Base-by-base conservation (phyloP, 2,888 invertebrate genomes). In the Acronicta aceris region DNA sequence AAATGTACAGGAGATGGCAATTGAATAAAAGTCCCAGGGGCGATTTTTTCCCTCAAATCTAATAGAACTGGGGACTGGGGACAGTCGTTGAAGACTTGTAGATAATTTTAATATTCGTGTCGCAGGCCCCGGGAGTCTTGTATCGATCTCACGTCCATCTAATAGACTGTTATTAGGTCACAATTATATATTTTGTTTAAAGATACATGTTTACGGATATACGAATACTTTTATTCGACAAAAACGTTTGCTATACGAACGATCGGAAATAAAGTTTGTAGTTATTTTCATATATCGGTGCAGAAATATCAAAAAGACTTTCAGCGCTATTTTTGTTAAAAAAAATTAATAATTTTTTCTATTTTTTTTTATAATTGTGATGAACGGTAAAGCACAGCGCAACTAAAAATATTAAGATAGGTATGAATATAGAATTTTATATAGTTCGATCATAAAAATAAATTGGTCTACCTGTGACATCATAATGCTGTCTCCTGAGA, bases 31-130 rank as follows among this genome's bases (percentile, higher is more conserved):
- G 80, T 93, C 94, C 90, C 93, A 55, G 54, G 94, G 89, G 93
- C 74, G 78, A 85, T 83, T 87, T 86, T 87, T 88, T 85, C 78
- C 80, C 77, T 88, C 84, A 83, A 85, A 86, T 84, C 85, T 87
- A 90, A 90, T 89, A 89, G 86, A 85, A 81, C 78, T 78, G 79
- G 84, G 82, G 79, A 71, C 75, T 71, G 79, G 78, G 73, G 76
- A 81, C 81, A 86, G 77, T 86, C 83, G 83, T 79, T 78, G 80
- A 78, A 72, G 81, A 78, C 81, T 78, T 83, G 84, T 80, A 85
- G 85, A 86, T 87, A 78, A 91, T 91, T 92, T 93, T 92, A 93
- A 93, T 93, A 93, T 92, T 93, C 89, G 84, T 80, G 82, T 82
- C 87, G 81, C 81, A 83, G 78, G 80, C 86, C 86, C 81, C 79